Conservation (phyloP, 53 echinoderm and acorn worm genomes). For the Zoroaster sp. region DNA sequence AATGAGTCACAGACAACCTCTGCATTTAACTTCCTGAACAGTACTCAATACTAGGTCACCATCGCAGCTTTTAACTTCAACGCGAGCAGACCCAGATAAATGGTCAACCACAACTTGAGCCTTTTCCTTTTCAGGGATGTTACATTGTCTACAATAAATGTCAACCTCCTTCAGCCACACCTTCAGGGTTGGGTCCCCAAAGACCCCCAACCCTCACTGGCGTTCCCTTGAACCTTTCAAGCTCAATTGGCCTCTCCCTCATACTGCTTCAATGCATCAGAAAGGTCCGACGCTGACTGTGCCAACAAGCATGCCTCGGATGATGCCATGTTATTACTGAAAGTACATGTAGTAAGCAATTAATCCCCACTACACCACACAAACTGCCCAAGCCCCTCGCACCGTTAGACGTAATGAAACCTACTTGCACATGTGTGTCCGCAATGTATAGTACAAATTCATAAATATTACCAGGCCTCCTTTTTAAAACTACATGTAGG, state of each 20-base stretch:
- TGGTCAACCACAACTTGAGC: conserved; percentile 14
- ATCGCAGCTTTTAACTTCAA: not conserved
- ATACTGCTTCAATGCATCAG: not conserved
- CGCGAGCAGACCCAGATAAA: too few species aligned
- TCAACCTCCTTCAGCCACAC: conserved; percentile 36
- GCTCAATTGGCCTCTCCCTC: not conserved
- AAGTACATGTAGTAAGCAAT: too few species aligned
- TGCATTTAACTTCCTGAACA: not conserved
- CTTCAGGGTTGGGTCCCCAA: not conserved
- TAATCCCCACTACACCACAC: too few species aligned
- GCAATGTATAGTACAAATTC: too few species aligned
- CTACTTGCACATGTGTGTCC: too few species aligned
- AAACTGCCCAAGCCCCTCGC: too few species aligned
- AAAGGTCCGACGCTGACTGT: not conserved
- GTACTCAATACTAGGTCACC: not conserved
- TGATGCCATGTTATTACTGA: too few species aligned
- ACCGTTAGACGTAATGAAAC: too few species aligned
- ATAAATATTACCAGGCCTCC: too few species aligned
- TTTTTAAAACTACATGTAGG: too few species aligned
- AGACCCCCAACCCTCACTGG: not conserved
- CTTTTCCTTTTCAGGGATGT: not conserved
- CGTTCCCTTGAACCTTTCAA: conserved; percentile 4
- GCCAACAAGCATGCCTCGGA: not conserved
- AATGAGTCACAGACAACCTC: not conserved
- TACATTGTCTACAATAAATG: not conserved